phyloP scores from a whole-genome alignment of 2,113 vertebrate genomes.

The Ptilorrhoa leucosticta region DNA sequence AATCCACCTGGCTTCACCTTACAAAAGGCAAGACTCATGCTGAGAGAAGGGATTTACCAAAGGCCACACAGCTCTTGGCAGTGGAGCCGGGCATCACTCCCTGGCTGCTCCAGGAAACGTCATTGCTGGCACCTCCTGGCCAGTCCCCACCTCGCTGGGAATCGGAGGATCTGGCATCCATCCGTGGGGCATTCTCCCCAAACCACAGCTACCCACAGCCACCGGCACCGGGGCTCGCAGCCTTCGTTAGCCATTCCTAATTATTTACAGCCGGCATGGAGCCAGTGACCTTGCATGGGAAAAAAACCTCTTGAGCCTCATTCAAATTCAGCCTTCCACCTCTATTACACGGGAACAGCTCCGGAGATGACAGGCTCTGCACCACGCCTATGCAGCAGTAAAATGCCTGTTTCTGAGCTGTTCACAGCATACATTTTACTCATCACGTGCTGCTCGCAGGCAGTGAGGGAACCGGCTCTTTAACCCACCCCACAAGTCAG shows the following conservation, averaged over 20 bases:
- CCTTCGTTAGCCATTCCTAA: background rate
- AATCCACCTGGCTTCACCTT: background rate
- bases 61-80: background rate
- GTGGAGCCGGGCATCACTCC: background rate
- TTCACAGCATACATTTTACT: background rate
- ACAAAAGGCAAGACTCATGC: background rate
- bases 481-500: background rate
- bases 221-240: background rate
- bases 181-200: background rate
- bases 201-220: background rate
- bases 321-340: slow-evolving; percentile 53
- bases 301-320: slow-evolving; percentile 28
- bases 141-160: background rate
- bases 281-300: slow-evolving; percentile 15
- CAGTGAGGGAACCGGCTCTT: background rate
- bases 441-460: slow-evolving; percentile 32
- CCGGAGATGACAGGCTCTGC: slow-evolving; percentile 48
- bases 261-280: slow-evolving; percentile 14
- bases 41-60: background rate
- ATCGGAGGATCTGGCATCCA: background rate
- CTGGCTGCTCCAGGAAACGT: background rate
- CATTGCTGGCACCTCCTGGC: background rate
- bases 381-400: slow-evolving; percentile 47
- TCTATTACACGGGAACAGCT: slow-evolving; percentile 15
- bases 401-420: slow-evolving; percentile 24